These are phyloP conservation scores for Actenoides hombroni DNA, from an alignment of 2,113 vertebrate species.

Conservation along the genomic window DNA sequence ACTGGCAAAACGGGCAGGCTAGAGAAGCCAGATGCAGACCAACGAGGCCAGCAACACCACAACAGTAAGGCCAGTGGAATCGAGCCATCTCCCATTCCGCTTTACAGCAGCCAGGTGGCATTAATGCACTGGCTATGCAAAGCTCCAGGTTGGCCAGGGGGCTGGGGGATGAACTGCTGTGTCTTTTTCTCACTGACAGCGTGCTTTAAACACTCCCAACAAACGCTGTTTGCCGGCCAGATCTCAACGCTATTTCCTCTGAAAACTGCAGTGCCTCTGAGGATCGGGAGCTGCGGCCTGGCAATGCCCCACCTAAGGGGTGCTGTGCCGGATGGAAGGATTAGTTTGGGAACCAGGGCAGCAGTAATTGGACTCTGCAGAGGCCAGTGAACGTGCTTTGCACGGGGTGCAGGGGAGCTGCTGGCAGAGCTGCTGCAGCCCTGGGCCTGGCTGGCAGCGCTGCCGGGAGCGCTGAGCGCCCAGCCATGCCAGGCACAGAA, in stretches of 20 bases:
- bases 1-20: background rate
- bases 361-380: background rate
- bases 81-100: background rate
- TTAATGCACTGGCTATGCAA: background rate
- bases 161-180: background rate
- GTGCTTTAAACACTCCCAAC: rapidly evolving
- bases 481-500: background rate
- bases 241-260: background rate
- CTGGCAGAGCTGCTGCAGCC: background rate
- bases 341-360: background rate
- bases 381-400: background rate
- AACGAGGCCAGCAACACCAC: background rate
- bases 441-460: background rate
- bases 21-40: background rate
- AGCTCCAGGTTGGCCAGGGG: background rate
- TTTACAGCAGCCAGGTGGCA: background rate
- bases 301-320: background rate
- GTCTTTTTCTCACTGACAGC: background rate
- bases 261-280: background rate
- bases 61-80: background rate
- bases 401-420: background rate
- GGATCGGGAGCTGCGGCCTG: background rate
- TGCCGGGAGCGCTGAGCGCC: background rate
- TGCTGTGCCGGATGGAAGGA: rapidly evolving
- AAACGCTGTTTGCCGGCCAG: background rate